Percentiles rank a stretch among this genome's conserved stretches.
Conservation (phyloP, 2,888 invertebrate genomes). For the Bellardia bayeri region DNA sequence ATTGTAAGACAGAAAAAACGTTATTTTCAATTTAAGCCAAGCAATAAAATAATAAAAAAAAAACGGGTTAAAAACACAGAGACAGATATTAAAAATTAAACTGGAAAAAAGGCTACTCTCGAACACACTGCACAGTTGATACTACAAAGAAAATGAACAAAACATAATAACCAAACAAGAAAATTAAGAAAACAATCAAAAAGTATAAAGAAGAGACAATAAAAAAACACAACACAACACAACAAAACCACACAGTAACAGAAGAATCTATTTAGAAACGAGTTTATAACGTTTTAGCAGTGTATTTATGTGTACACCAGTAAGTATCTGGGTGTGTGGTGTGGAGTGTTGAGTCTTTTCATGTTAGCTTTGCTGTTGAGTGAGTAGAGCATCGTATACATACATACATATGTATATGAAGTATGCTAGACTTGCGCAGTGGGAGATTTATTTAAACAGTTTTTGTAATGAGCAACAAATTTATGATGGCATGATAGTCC, state of each 20-base stretch:
- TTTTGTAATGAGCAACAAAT: conserved; percentile 34
- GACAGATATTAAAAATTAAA: conserved; percentile 48
- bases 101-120: conserved; percentile 7
- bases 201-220: conserved; percentile 31
- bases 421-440: conserved; percentile 65
- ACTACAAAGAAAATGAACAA: conserved; percentile 47
- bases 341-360: background rate
- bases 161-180: conserved; percentile 23
- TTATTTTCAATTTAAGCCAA: conserved; percentile 67
- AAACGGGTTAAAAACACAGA: conserved; percentile 54
- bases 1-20: conserved; percentile 50
- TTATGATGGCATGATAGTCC: conserved; percentile 21
- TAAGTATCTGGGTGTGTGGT: conserved; percentile 23
- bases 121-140: conserved; percentile 22
- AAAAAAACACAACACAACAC: background rate
- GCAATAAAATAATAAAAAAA: conserved; percentile 41
- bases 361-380: background rate
- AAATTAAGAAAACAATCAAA: conserved; percentile 48
- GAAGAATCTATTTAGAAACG: conserved; percentile 59
- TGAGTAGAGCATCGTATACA: background rate
- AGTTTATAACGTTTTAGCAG: conserved; percentile 55
- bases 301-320: background rate
- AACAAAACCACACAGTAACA: background rate
- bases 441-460: conserved; percentile 40
- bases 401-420: background rate